Base-by-base conservation (phyloP, 2,113 vertebrate species). In the Sinosuthora webbiana region DNA sequence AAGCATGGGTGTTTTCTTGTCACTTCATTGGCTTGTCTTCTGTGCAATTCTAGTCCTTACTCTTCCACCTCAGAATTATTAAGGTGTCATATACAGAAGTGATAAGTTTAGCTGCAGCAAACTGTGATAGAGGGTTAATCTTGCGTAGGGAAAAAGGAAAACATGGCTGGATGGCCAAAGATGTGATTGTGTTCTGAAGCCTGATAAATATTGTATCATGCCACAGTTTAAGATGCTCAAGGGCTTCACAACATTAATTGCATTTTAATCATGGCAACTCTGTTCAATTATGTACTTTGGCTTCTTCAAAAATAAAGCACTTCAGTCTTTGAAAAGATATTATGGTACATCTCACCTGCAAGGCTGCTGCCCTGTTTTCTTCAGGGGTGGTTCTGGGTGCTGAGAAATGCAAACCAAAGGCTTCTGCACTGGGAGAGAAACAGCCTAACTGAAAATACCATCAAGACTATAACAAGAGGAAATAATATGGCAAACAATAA, bases 201-300 rank as follows among this genome's bases (percentile, higher is more conserved):
- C 86, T 96, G 77, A 60, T 93, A 94, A 93, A 95, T 96, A 92
- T 87, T 96, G 65, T 73, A 96, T 90, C 44, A 16, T 3, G 4
- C 37, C 53, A 87, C 83, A 65, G 47, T 89, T 96, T 92, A 83
- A 87, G 76, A 78, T 84, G 60, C 83, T 83, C n/a, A 83, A 83
- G 64, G 68, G 68, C 83, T 96, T 89, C 79, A 62, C 83, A 91
- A 53, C 44, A 55, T 79, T 92, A 95, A 95, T 78, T 94, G 74
- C 7, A 13, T 92, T 95, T 95, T 95, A 94, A 93, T 92, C 68
- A 93, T 30, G 31, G 87, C 41, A 94, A 9, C 83, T 59, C 71
- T 74, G n/a, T 95, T 96, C 88, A 90, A 28, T 89, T 94, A 96
- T 44, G 35, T 70, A 22, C 60, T 75, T 47, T 20, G 10, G 42